A percentile compares a stretch with the other conserved stretches of the same genome.
Conservation (phyloP, 1,140 invertebrate species). For the Leptopilina clavipes region DNA sequence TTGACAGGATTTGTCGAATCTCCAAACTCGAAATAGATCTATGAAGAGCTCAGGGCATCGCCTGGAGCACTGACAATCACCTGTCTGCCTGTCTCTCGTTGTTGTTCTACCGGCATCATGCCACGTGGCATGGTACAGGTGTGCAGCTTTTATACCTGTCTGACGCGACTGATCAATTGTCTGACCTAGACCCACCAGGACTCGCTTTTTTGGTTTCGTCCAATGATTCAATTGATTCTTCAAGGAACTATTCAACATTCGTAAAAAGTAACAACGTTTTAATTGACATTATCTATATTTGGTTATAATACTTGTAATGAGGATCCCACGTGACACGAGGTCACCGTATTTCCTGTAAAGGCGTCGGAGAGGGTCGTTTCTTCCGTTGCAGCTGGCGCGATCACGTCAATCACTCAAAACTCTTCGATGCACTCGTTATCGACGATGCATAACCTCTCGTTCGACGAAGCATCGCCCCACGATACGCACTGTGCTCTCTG, state of each 20-base stretch:
- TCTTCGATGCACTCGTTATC: conserved; percentile 26
- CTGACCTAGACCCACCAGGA: conserved; percentile 44
- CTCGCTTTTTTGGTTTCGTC: conserved; percentile 13
- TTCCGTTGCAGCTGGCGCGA: conserved; percentile 48
- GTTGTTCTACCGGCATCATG: conserved; percentile 47
- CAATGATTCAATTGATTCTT: conserved; percentile 10
- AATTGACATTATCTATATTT: too few species aligned
- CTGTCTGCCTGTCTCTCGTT: conserved; percentile 66
- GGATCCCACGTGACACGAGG: conserved; percentile 26
- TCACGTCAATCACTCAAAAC: conserved; percentile 64
- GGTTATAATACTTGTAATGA: conserved; percentile 32
- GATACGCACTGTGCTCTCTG: conserved; percentile 21
- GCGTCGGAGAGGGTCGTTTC: conserved; percentile 38
- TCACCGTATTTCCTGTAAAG: conserved; percentile 22
- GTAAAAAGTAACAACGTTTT: conserved; percentile 20
- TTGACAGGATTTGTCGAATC: conserved; percentile 35
- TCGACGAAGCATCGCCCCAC: not conserved
- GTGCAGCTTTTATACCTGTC: conserved; percentile 53
- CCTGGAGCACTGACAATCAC: conserved; percentile 70
- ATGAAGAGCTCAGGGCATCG: conserved; percentile 62
- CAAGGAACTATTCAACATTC: conserved; percentile 33
- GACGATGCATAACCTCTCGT: conserved; percentile 28
- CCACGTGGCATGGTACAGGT: conserved; percentile 56
- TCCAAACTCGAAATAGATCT: conserved; percentile 44
- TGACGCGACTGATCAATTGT: conserved; percentile 67